Evolutionary conservation across 2,113 vertebrate species (phyloP), one percentile per base, ranked within the genome.

Genomic region (Rhinopomastus cyanomelas): DNA sequence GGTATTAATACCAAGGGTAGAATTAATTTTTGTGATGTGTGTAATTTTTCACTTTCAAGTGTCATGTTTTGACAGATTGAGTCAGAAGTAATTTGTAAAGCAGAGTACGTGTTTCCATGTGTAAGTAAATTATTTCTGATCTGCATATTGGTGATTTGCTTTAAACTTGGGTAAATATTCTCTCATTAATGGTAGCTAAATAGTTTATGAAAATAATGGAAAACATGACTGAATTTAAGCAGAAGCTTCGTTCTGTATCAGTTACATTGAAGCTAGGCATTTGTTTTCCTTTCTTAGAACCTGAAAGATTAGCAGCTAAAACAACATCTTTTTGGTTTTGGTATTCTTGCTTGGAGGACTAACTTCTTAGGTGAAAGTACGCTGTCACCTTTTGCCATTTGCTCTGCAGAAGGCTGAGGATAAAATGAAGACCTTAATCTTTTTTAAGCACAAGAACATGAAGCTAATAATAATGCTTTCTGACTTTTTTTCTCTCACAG

Each of bases 21-120:
- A 44, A 44, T 55, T 77, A 9, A 10, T 59, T 82, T 10, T 77
- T 89, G 10, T 34, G 30, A 27, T 71, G 11, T 1, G 5, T 86
- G 16, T 88, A 83, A 89, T 77, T 92, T 89, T 91, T 95, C 76
- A 79, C 44, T 83, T 85, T 5, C 11, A 67, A 93, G 80, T 94
- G 92, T 88, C 76, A 37, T 83, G 34, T 95, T 96, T 96, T 92
- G 94, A 91, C 77, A 89, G 88, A 85, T 23, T 85, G 92, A 87
- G 37, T 96, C 64, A 91, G 72, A 74, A 89, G 76, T 91, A 87
- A 85, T 89, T 89, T 89, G 55, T 95, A 85, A 77, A 89, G 88
- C 80, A 85, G 76, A 85, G 48, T 73, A n/a, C 0, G 0, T 87
- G 44, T 83, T 96, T 77, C 60, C 20, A 8, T 21, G 55, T 82